Evolutionary conservation across 1,140 invertebrate genomes (phyloP).

Genomic region (Luehdorfia chinensis): DNA sequence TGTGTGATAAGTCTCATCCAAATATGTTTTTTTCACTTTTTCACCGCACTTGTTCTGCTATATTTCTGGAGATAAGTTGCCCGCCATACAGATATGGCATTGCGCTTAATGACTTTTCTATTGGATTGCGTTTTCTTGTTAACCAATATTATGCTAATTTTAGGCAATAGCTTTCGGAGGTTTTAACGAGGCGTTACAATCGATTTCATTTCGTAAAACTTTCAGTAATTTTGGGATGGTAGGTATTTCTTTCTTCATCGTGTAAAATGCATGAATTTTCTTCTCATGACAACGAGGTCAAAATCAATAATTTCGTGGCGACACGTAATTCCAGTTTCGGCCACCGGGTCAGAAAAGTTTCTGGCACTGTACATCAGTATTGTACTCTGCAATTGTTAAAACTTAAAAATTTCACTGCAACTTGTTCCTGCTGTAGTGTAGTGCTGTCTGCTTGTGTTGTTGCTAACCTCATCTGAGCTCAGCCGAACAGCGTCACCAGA

Average conservation of each 20-base stretch:
- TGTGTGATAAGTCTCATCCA: constrained; percentile 15
- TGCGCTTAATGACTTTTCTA: constrained; percentile 10
- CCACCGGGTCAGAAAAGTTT: too few species aligned
- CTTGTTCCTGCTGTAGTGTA: too few species aligned
- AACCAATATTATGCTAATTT: constrained; percentile 12
- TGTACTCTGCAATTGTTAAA: too few species aligned
- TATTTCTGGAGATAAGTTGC: constrained; percentile 4
- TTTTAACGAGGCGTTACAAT: constrained; percentile 3
- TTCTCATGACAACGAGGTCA: too few species aligned
- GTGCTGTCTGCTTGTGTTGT: too few species aligned
- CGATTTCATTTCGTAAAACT: constrained; percentile 6
- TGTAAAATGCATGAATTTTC: constrained; percentile 2
- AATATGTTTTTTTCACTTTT: background rate
- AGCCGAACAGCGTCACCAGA: too few species aligned
- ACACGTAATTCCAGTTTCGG: too few species aligned
- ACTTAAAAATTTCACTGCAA: too few species aligned
- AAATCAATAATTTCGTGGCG: too few species aligned
- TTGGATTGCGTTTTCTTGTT: constrained; percentile 12
- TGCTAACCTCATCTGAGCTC: too few species aligned
- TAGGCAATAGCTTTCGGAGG: background rate
- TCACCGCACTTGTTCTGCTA: background rate
- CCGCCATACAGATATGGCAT: constrained; percentile 10
- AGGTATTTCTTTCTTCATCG: constrained; percentile 3
- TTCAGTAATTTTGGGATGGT: constrained; percentile 1
- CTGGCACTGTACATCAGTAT: too few species aligned